Conservation (phyloP, 1,140 invertebrate species). For the Vanessa atalanta region DNA sequence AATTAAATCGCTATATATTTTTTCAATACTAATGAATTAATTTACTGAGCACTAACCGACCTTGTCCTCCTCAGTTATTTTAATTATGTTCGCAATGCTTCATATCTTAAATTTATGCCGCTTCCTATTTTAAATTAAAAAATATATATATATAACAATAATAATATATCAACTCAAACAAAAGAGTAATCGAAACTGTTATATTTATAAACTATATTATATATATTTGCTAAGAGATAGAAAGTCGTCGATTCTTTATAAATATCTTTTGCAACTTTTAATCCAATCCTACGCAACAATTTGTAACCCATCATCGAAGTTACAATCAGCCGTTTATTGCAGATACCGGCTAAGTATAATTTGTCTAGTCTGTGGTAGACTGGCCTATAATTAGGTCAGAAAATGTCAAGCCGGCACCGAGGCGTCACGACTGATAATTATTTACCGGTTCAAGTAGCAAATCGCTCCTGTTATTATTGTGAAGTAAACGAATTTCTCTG, state of each 20-base stretch:
- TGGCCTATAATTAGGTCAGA: constrained; percentile 19
- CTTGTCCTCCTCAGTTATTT: no score
- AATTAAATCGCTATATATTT: neutral
- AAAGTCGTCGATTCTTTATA: neutral
- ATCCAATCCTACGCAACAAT: constrained; percentile 5
- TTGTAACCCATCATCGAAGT: constrained; percentile 1
- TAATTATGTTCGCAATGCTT: no score
- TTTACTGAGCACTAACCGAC: no score
- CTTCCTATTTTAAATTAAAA: no score
- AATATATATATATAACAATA: no score
- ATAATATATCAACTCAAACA: no score
- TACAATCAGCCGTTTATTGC: neutral
- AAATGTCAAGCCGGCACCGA: constrained; percentile 45
- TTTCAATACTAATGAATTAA: no score
- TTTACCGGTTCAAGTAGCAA: constrained; percentile 50
- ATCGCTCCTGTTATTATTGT: constrained; percentile 48
- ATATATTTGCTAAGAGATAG: no score
- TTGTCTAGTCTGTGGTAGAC: constrained; percentile 1
- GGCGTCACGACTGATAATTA: constrained; percentile 56
- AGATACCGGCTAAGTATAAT: constrained; percentile 14
- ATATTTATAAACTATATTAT: no score
- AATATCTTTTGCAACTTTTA: neutral
- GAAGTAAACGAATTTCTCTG: constrained; percentile 54
- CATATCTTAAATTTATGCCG: no score
- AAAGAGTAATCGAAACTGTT: no score